Conservation (phyloP, 2,797 vertebrate species). For the Bryconaethiops microstoma region DNA sequence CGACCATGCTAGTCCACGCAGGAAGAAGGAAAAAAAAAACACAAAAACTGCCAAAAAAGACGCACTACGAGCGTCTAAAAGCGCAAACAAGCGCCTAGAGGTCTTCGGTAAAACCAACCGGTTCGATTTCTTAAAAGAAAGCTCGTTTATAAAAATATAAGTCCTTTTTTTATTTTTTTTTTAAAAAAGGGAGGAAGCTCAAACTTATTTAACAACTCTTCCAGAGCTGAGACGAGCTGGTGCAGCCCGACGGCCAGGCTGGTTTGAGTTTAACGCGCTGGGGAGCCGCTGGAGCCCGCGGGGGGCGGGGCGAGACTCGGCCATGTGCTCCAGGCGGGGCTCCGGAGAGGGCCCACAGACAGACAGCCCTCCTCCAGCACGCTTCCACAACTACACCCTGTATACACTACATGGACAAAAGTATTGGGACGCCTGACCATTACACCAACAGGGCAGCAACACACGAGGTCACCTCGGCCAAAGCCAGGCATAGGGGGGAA, state of each 20-base stretch:
- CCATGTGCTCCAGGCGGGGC: slow-evolving; percentile 65
- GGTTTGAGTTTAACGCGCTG: not conserved
- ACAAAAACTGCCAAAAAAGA: not conserved
- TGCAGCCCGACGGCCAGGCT: not conserved
- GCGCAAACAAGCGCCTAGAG: not conserved
- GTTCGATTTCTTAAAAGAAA: not conserved
- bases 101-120: not conserved
- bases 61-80: too few relatives aligned
- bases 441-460: too few relatives aligned
- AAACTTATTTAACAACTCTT: not conserved
- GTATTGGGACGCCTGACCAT: too few relatives aligned
- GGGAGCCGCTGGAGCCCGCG: not conserved
- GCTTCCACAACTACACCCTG: slow-evolving; percentile 30
- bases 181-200: not conserved
- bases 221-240: not conserved
- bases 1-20: slow-evolving; percentile 3
- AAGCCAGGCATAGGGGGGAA: too few relatives aligned
- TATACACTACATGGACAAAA: too few relatives aligned
- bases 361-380: slow-evolving; percentile 8
- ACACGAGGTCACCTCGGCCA: too few relatives aligned
- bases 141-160: not conserved
- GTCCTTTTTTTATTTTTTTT: not conserved
- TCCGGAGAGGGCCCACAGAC: slow-evolving; percentile 18
- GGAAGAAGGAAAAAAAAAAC: not conserved
- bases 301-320: slow-evolving; percentile 9